These are phyloP conservation scores for Scylla paramamosain DNA, from an alignment of 1,140 invertebrate genomes.

Conservation along the genomic window DNA sequence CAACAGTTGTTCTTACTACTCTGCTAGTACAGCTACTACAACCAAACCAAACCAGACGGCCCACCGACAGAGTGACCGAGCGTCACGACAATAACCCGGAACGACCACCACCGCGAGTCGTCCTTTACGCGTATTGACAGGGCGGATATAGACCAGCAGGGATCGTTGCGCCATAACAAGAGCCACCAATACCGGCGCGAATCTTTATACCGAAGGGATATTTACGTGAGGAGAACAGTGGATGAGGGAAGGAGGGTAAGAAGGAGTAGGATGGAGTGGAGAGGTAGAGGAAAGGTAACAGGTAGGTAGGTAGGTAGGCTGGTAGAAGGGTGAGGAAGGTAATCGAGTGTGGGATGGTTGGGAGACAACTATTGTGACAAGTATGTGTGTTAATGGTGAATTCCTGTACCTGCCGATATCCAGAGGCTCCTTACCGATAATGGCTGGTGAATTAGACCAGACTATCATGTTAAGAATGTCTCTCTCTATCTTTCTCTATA, in stretches of 20 bases:
- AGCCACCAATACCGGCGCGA: constrained; percentile 1
- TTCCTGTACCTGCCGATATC: too few relatives aligned
- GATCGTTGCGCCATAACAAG: neutral
- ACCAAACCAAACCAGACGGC: neutral
- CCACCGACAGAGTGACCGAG: neutral
- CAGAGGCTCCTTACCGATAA: too few relatives aligned
- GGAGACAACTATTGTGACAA: too few relatives aligned
- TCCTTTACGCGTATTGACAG: neutral
- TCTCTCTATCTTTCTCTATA: neutral
- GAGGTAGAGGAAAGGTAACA: neutral
- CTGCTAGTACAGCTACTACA: too few relatives aligned
- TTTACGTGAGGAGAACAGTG: neutral
- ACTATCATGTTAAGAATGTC: too few relatives aligned
- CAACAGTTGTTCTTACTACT: neutral
- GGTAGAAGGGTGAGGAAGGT: neutral
- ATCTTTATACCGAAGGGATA: neutral
- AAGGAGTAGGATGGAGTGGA: neutral
- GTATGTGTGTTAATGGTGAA: too few relatives aligned
- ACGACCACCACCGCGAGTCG: neutral
- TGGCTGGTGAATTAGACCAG: too few relatives aligned
- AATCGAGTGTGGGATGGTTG: too few relatives aligned
- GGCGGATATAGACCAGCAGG: constrained; percentile 1
- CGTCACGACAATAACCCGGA: neutral
- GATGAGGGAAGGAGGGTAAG: neutral
- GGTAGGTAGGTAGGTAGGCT: neutral